phyloP scores from a whole-genome alignment of 2,113 vertebrate species.

The Barbus barbus region DNA sequence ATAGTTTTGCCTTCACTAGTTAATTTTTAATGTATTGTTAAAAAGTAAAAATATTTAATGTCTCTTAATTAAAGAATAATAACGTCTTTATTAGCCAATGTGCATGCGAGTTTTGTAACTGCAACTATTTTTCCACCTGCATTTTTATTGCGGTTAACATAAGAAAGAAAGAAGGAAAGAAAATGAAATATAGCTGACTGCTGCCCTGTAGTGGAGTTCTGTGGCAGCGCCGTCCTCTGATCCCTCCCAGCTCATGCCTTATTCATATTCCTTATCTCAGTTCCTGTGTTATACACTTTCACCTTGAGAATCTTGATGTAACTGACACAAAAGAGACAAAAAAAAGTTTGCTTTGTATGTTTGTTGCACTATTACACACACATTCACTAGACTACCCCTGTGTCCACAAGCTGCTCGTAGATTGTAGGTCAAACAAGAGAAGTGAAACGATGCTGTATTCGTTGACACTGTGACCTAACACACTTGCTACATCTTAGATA shows the following conservation, averaged over 20 bases:
- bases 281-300: conserved; percentile 6
- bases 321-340: neutral
- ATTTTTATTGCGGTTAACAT: neutral
- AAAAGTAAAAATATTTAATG: neutral
- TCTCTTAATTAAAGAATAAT: neutral
- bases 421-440: neutral
- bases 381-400: neutral
- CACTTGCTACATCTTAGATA: neutral
- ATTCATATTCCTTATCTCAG: neutral
- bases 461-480: neutral
- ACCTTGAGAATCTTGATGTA: neutral
- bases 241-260: neutral
- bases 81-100: neutral
- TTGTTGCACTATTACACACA: neutral
- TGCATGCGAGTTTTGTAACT: neutral
- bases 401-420: no score
- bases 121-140: neutral
- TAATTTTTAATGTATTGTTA: no score
- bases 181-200: neutral
- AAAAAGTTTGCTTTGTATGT: neutral
- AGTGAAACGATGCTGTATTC: neutral
- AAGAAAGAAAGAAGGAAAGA: neutral
- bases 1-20: no score
- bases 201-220: neutral
- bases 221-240: neutral